Base-by-base conservation (phyloP, 2,888 invertebrate species). In the Leptarthrus brevirostris region DNA sequence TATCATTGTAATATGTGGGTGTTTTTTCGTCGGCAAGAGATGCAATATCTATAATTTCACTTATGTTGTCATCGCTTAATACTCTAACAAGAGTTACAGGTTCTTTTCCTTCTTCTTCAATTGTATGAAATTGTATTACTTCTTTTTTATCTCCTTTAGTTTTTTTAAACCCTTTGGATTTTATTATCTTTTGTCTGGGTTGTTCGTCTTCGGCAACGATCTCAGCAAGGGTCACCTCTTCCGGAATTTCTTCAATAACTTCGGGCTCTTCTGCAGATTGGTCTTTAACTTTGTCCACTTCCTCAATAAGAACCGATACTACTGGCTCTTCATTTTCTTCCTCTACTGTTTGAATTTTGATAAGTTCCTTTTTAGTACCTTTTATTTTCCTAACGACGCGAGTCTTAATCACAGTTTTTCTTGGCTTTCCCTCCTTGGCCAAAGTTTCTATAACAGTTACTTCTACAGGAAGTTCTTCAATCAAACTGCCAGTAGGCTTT, bases 101-200 rank as follows among this genome's bases (percentile, higher is more conserved):
- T 76, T 83, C 80, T 79, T 87, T 84, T 53, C 85, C 86, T 73
- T 86, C 86, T 80, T 86, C 86, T 76, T 86, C 85, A 44, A 86
- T 79, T 0, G 86, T 87, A 77, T 85, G 84, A 77, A 87, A 86
- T 79, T 84, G 81, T 0, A 83, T 85, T 14, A 83, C 78, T 78
- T 86, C 83, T 26, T 76, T 70, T 24, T 76, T 76, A 24, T 34
- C 81, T 20, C 81, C 83, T 72, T 81, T 81, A 5, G 79, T 81
- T 77, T 82, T 84, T 74, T 81, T 81, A 49, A 84, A 81, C 5
- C 80, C 79, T 72, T 81, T 79, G 52, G 82, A 84, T 77, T 83
- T 86, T 0, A 81, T 81, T 10, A 77, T 77, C 72, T 77, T 77
- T 72, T 82, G 82, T 52, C 78, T 81, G 0, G 80, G 81, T 36